phyloP scores from a whole-genome alignment of 2,888 invertebrate genomes.

The Silvanus unidentatus region DNA sequence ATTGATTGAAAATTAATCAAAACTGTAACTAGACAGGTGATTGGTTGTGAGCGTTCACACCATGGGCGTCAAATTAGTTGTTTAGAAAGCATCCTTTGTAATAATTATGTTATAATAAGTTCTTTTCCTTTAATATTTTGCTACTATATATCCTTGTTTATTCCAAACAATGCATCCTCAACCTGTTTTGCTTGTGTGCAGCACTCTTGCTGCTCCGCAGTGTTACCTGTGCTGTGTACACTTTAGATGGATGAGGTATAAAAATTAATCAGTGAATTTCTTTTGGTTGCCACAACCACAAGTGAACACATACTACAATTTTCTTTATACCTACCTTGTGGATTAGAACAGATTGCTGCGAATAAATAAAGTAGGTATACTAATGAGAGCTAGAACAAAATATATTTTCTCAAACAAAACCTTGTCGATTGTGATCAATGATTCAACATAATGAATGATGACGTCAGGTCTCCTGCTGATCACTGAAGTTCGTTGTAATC shows the following conservation, averaged over 20 bases:
- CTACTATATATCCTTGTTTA: slow-evolving; percentile 18
- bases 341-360: no score
- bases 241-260: no score
- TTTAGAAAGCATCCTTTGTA: slow-evolving; percentile 34
- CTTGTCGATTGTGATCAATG: slow-evolving; percentile 25
- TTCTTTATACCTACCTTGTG: no score
- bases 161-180: no score
- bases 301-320: no score
- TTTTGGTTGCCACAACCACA: no score
- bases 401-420: slow-evolving; percentile 1
- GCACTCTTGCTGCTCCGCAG: no score
- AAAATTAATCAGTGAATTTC: no score
- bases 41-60: slow-evolving; percentile 46
- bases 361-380: no score
- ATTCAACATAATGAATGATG: slow-evolving; percentile 32
- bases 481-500: slow-evolving; percentile 28
- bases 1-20: slow-evolving; percentile 50
- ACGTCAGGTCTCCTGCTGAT: slow-evolving; percentile 33
- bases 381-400: no score
- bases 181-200: no score
- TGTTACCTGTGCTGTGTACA: no score
- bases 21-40: slow-evolving; percentile 49
- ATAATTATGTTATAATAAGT: slow-evolving; percentile 27
- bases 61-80: slow-evolving; percentile 47
- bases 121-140: slow-evolving; percentile 16